A percentile compares a stretch with the other conserved stretches of the same genome.
Evolutionary conservation across 2,113 vertebrate genomes (phyloP).

Genomic region (Elephantulus edwardii): DNA sequence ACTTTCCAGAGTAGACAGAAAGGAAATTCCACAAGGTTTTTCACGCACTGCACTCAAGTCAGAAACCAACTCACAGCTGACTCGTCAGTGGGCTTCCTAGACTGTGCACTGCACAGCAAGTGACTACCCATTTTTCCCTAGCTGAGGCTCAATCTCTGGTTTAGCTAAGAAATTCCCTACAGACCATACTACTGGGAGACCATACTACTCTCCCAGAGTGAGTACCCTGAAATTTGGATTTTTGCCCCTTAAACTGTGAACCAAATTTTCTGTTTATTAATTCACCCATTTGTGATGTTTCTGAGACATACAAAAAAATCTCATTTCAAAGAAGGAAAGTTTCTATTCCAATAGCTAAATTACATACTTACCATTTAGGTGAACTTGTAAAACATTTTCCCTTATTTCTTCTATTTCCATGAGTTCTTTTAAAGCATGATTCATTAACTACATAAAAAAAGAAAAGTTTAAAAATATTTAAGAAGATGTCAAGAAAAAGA

Average conservation of each 20-base stretch:
- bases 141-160: no score
- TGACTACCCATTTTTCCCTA: no score
- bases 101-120: no score
- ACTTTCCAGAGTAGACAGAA: background rate
- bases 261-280: background rate
- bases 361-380: slow-evolving; percentile 90
- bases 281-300: background rate
- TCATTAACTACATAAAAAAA: slow-evolving; percentile 84
- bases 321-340: background rate
- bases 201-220: background rate
- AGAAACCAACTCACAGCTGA: no score
- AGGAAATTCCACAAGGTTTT: no score
- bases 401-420: slow-evolving; percentile 83
- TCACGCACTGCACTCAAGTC: no score
- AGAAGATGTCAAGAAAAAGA: background rate
- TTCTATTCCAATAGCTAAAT: slow-evolving; percentile 26
- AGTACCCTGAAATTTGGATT: background rate
- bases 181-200: no score
- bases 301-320: background rate
- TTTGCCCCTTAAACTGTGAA: background rate
- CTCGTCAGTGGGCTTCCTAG: no score
- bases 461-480: background rate
- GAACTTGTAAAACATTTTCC: slow-evolving; percentile 91
- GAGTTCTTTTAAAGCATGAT: slow-evolving; percentile 90
- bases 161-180: no score